phyloP scores from a whole-genome alignment of 2,888 invertebrate genomes.

The Cheilosia urbana region DNA sequence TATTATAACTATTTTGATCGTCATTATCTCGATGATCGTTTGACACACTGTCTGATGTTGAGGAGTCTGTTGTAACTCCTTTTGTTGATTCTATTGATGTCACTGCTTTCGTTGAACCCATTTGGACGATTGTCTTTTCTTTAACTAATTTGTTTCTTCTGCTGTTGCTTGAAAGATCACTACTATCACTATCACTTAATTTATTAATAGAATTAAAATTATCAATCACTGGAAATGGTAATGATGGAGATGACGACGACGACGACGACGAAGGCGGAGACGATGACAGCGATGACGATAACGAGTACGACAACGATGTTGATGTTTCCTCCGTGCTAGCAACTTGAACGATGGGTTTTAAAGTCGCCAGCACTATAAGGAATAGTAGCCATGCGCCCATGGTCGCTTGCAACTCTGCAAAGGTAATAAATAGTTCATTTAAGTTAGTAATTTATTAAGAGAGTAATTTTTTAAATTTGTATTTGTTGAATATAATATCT shows the following conservation, averaged over 20 bases:
- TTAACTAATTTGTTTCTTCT: constrained; percentile 55
- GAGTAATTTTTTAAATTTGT: not conserved
- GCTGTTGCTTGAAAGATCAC: constrained; percentile 54
- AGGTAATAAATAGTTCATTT: constrained; percentile 73
- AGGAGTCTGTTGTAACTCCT: constrained; percentile 9
- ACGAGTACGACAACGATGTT: constrained; percentile 72
- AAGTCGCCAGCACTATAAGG: constrained; percentile 85
- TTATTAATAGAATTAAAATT: constrained; percentile 74
- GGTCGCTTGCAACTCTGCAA: constrained; percentile 84
- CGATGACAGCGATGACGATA: constrained; percentile 72
- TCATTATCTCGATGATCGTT: constrained; percentile 26
- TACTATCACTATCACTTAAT: constrained; percentile 74
- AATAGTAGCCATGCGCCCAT: constrained; percentile 84
- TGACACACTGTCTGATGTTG: constrained; percentile 14
- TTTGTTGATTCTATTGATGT: constrained; percentile 19
- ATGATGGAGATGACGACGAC: constrained; percentile 69
- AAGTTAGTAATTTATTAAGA: constrained; percentile 1
- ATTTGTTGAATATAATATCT: not conserved
- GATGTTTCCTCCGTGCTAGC: constrained; percentile 84
- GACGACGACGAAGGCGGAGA: constrained; percentile 49
- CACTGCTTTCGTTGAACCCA: constrained; percentile 51
- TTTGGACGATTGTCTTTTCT: constrained; percentile 66
- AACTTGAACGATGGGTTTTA: constrained; percentile 84
- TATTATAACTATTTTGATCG: constrained; percentile 23
- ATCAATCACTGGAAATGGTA: constrained; percentile 74